These are phyloP conservation scores for Setophaga petechia DNA, from an alignment of 2,113 vertebrate species.

Conservation along the genomic window DNA sequence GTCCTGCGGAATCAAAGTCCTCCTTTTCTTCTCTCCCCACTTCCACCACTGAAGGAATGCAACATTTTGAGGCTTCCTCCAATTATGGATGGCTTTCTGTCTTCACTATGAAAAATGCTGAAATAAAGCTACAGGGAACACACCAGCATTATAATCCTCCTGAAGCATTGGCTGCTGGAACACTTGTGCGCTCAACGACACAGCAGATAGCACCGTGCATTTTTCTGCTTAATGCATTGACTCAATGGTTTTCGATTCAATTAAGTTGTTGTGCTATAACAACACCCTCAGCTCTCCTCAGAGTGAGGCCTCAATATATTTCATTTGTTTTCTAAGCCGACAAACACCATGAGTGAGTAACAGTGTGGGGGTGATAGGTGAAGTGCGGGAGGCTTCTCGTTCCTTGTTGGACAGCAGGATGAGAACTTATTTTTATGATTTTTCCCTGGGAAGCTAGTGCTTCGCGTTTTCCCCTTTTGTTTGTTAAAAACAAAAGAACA, in stretches of 20 bases:
- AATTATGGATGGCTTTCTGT: background rate
- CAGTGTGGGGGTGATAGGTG: background rate
- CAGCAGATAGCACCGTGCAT: background rate
- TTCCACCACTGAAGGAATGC: background rate
- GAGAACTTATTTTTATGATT: slow-evolving; percentile 57
- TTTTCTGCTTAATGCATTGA: slow-evolving; percentile 19
- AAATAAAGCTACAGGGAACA: background rate
- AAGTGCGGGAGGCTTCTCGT: background rate
- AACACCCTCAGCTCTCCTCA: background rate
- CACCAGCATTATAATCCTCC: fast-evolving
- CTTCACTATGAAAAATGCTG: background rate
- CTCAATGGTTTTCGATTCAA: background rate
- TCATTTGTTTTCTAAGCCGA: background rate
- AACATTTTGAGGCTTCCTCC: background rate
- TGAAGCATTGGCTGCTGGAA: background rate
- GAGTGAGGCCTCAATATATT: background rate
- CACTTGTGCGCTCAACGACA: background rate
- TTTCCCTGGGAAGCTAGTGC: slow-evolving; percentile 58
- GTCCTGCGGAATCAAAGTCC: background rate
- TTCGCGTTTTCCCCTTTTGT: slow-evolving; percentile 27
- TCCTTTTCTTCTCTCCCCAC: background rate
- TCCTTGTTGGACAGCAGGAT: slow-evolving; percentile 33
- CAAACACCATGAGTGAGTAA: background rate
- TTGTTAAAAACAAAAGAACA: slow-evolving; percentile 68
- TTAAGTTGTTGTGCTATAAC: background rate